A percentile compares a stretch with the other conserved stretches of the same genome.
Conservation (phyloP, 2,888 invertebrate genomes). For the Corythucha ciliata region DNA sequence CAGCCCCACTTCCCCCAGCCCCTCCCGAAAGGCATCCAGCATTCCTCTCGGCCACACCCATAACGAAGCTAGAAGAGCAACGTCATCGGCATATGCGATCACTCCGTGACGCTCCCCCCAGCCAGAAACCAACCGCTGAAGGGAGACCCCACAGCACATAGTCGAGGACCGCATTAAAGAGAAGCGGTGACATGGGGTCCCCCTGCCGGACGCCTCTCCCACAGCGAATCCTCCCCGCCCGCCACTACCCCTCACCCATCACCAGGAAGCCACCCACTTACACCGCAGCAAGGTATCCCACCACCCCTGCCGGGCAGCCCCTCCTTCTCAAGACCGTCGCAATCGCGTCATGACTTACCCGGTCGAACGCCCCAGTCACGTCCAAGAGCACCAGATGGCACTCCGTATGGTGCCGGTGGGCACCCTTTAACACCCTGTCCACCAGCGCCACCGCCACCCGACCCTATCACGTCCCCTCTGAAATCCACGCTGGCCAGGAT, state of each 20-base stretch:
- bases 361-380: conserved; percentile 8
- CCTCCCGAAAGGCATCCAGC: background rate
- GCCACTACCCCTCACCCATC: too few species aligned
- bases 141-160: conserved; percentile 21
- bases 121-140: conserved; percentile 15
- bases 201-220: conserved; percentile 42
- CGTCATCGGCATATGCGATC: background rate
- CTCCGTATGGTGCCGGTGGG: background rate
- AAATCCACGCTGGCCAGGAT: conserved; percentile 11
- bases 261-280: too few species aligned
- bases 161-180: conserved; percentile 39
- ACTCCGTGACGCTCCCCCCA: conserved; percentile 26
- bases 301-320: conserved; percentile 27
- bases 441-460: conserved; percentile 37
- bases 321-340: background rate
- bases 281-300: conserved; percentile 39
- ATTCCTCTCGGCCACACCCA: background rate
- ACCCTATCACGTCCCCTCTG: background rate
- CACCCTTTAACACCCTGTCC: conserved; percentile 33
- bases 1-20: background rate
- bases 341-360: conserved; percentile 2
- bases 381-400: background rate
- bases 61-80: background rate
- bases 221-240: too few species aligned
- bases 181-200: conserved; percentile 40